Conservation (phyloP, 2,797 vertebrate genomes). For the Falco novaeseelandiae region DNA sequence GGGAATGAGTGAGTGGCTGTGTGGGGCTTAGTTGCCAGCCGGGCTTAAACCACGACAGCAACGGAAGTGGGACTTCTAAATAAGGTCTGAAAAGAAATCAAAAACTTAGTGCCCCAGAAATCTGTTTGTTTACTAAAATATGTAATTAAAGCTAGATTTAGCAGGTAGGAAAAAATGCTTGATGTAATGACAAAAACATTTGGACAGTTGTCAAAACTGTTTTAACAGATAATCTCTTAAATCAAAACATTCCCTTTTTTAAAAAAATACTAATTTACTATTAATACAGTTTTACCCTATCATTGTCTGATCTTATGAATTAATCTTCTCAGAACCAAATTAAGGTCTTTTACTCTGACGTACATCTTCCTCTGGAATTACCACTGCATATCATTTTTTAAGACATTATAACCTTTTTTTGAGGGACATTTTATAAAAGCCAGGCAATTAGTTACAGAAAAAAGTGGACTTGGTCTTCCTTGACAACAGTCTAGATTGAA, state of each 20-base stretch:
- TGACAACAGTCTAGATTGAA: not conserved
- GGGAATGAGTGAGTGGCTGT: fast-evolving
- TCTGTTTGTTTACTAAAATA: not conserved
- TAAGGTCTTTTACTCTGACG: not conserved
- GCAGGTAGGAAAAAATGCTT: not conserved
- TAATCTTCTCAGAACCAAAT: not conserved
- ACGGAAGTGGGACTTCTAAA: not conserved
- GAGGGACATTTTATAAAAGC: not conserved
- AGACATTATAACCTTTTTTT: not conserved
- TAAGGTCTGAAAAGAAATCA: not conserved
- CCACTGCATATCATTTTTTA: not conserved
- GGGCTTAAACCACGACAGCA: fast-evolving
- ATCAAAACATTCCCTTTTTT: not conserved
- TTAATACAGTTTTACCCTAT: not conserved
- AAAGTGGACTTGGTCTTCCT: not conserved
- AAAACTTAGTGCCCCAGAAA: not conserved
- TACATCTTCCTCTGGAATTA: not conserved
- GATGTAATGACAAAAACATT: not conserved
- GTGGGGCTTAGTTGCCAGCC: not conserved
- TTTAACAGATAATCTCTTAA: not conserved
- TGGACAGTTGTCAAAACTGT: not conserved
- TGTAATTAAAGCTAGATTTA: not conserved
- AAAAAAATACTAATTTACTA: not conserved
- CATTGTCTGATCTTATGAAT: not conserved
- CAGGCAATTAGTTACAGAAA: not conserved